These are phyloP conservation scores for Datnioides undecimradiatus DNA, from an alignment of 2,113 vertebrate species.

Conservation along the genomic window DNA sequence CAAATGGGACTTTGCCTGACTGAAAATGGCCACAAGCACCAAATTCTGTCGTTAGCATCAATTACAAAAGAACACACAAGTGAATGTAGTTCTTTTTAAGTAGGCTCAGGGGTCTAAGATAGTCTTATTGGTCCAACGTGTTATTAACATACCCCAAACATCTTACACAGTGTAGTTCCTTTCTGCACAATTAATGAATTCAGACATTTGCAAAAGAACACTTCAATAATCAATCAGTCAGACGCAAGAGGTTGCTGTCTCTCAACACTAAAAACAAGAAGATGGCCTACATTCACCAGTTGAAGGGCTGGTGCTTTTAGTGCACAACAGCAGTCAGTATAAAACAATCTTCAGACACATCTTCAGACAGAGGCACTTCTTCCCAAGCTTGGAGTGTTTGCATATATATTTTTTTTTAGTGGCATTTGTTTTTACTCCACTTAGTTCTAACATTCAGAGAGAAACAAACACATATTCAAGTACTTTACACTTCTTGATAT, in stretches of 20 bases:
- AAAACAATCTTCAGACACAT: too few species aligned
- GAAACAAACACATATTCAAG: constrained; percentile 32
- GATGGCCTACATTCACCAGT: not conserved
- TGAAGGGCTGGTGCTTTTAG: constrained; percentile 4
- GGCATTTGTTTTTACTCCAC: constrained; percentile 21
- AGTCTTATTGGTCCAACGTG: constrained; percentile 14
- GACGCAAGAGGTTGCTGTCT: constrained; percentile 13
- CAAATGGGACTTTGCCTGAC: constrained; percentile 36
- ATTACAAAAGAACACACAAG: constrained; percentile 32
- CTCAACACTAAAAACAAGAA: constrained; percentile 24
- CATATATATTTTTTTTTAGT: constrained; percentile 28
- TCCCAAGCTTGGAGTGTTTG: not conserved
- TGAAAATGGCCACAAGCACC: constrained; percentile 50
- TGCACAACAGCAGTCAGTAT: not conserved
- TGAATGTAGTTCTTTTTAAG: constrained; percentile 29
- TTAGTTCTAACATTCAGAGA: constrained; percentile 3
- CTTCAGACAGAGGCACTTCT: too few species aligned
- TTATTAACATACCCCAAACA: constrained; percentile 7
- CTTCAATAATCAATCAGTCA: not conserved
- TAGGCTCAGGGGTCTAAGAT: not conserved
- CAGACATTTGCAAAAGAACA: not conserved
- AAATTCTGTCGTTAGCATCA: constrained; percentile 26
- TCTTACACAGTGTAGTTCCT: not conserved
- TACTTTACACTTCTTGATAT: constrained; percentile 30
- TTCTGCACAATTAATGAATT: constrained; percentile 1